Evolutionary conservation across 2,888 invertebrate species (phyloP).

Genomic region (Pseudococcus jackbeardsleyi): DNA sequence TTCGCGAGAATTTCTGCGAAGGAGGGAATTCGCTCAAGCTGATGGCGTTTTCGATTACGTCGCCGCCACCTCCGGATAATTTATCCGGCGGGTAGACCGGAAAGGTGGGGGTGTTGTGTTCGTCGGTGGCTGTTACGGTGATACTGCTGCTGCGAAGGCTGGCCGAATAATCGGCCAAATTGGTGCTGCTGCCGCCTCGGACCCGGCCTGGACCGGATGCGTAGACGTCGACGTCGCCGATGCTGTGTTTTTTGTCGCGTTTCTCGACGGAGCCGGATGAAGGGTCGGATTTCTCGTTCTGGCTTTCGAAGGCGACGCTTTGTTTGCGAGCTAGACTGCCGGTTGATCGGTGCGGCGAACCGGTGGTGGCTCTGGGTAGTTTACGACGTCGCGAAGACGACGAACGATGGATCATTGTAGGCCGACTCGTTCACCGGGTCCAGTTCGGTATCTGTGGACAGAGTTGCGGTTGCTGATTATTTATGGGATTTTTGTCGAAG

Average conservation of each 20-base stretch:
- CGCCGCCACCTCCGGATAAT: background rate
- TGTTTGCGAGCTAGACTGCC: slow-evolving; percentile 48
- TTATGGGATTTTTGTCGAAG: too few species aligned
- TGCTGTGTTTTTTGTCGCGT: slow-evolving; percentile 70
- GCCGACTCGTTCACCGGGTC: background rate
- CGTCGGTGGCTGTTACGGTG: slow-evolving; percentile 68
- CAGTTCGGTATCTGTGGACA: background rate
- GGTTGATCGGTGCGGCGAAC: slow-evolving; percentile 74
- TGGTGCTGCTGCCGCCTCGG: slow-evolving; percentile 70
- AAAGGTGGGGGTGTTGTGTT: slow-evolving; percentile 71
- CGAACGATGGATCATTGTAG: slow-evolving; percentile 77
- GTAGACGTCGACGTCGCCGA: slow-evolving; percentile 70
- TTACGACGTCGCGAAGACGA: slow-evolving; percentile 79
- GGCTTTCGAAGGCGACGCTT: slow-evolving; percentile 11
- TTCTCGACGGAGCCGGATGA: slow-evolving; percentile 68
- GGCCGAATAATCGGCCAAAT: slow-evolving; percentile 68
- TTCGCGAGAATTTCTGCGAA: slow-evolving; percentile 70
- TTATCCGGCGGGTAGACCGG: slow-evolving; percentile 70
- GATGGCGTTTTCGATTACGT: slow-evolving; percentile 70
- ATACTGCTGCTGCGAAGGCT: slow-evolving; percentile 68
- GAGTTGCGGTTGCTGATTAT: background rate
- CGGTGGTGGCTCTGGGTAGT: slow-evolving; percentile 78
- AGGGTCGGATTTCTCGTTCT: slow-evolving; percentile 59
- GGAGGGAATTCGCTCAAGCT: slow-evolving; percentile 74
- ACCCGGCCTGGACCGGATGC: slow-evolving; percentile 70